Evolutionary conservation across 2,888 invertebrate species (phyloP).

Genomic region (Anthrax anthrax): DNA sequence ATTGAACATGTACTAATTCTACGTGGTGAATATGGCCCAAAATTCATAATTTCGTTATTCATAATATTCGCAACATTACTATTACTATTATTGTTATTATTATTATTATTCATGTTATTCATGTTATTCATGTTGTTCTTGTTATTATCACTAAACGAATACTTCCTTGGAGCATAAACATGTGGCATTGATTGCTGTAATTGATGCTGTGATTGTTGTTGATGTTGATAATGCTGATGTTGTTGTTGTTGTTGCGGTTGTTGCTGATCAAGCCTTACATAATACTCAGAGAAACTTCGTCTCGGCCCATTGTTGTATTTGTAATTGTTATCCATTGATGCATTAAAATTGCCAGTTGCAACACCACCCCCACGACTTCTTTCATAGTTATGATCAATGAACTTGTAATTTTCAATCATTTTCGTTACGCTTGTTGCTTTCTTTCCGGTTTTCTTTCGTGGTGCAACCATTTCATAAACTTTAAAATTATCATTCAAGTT

Average conservation of each 20-base stretch:
- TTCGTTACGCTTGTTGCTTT: slow-evolving; percentile 45
- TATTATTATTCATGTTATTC: not conserved
- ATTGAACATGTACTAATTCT: slow-evolving; percentile 55
- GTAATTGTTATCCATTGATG: slow-evolving; percentile 3
- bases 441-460: slow-evolving; percentile 55
- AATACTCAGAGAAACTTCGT: slow-evolving; percentile 21
- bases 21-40: slow-evolving; percentile 31
- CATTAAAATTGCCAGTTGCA: not conserved
- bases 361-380: slow-evolving; percentile 32
- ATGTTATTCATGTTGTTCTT: not conserved
- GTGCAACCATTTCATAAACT: slow-evolving; percentile 65
- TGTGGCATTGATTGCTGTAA: slow-evolving; percentile 11
- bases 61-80: slow-evolving; percentile 9
- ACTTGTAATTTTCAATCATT: slow-evolving; percentile 47
- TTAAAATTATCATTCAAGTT: slow-evolving; percentile 49
- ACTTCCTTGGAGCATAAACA: slow-evolving; percentile 10
- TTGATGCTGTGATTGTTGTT: slow-evolving; percentile 11
- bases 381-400: slow-evolving; percentile 30
- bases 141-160: slow-evolving; percentile 6
- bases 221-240: slow-evolving; percentile 14
- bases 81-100: not conserved
- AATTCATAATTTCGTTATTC: slow-evolving; percentile 13
- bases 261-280: slow-evolving; percentile 34
- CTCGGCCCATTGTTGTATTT: slow-evolving; percentile 20
- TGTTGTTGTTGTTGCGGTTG: slow-evolving; percentile 14